phyloP scores from a whole-genome alignment of 2,888 invertebrate species.

The Temnothorax unifasciatus region DNA sequence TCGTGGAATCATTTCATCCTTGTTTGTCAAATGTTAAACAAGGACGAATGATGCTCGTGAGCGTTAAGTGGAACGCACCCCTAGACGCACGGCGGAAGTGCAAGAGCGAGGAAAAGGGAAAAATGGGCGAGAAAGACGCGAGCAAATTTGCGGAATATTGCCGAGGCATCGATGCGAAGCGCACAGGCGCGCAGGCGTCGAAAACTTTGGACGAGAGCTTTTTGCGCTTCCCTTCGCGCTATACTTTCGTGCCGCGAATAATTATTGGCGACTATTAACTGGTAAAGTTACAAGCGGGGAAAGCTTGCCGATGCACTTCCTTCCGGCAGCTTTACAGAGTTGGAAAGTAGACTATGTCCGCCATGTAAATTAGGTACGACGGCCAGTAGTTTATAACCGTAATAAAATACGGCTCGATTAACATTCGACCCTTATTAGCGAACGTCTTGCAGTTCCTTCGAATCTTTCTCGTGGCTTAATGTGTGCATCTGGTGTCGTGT shows the following conservation, averaged over 20 bases:
- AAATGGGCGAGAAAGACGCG: background rate
- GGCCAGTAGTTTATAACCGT: slow-evolving; percentile 76
- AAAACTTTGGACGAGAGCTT: slow-evolving; percentile 63
- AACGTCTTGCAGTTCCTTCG: slow-evolving; percentile 66
- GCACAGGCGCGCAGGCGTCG: slow-evolving; percentile 51
- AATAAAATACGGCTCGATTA: slow-evolving; percentile 79
- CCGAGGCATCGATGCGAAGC: slow-evolving; percentile 59
- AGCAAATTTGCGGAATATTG: slow-evolving; percentile 35
- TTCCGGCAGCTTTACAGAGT: background rate
- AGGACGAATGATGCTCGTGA: too few relatives aligned
- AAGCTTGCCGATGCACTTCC: slow-evolving; percentile 38
- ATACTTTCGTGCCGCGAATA: slow-evolving; percentile 75
- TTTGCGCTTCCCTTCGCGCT: slow-evolving; percentile 62
- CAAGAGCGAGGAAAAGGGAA: background rate
- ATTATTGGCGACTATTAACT: slow-evolving; percentile 82
- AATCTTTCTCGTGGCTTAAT: slow-evolving; percentile 37
- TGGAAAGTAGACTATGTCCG: slow-evolving; percentile 27
- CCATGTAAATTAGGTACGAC: slow-evolving; percentile 75
- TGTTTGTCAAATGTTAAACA: too few relatives aligned
- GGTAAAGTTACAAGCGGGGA: slow-evolving; percentile 76
- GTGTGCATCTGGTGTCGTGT: background rate
- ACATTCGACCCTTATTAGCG: slow-evolving; percentile 77
- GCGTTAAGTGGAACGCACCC: too few relatives aligned
- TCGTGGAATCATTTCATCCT: too few relatives aligned
- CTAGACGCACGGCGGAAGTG: background rate